Base-by-base conservation (phyloP, 2,113 vertebrate species). In the Phodopus roborovskii region DNA sequence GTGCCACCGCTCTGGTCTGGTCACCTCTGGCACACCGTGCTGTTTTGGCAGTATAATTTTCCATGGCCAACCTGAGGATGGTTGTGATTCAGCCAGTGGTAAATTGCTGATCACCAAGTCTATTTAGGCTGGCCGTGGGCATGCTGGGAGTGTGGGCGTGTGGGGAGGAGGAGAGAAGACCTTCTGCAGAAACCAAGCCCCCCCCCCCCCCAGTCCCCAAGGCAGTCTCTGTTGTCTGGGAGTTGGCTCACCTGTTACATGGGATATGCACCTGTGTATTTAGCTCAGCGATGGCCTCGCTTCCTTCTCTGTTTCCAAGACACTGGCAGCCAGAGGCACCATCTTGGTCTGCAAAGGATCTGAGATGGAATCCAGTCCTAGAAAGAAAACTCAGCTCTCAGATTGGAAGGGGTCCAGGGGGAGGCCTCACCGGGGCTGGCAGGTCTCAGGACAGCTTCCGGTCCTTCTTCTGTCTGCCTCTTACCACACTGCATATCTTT, bases 391-490 rank as follows among this genome's bases (percentile, higher is more conserved):
- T 1, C 70, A 30, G 16, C 26, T 19, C 7, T 33, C n/a, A 60
- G 15, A 1, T 24, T 12, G 22, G 28, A n/a, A 39, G 50, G 33
- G 19, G 58, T 42, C 85, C 56, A 45, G 48, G 75, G n/a, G 0
- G 24, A 84, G 30, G 4, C 7, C 26, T 58, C 36, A 58, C 7
- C 3, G 26, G 33, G 0, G 22, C 50, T 45, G 60, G 62, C n/a
- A 58, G 58, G 20, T 60, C 50, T 89, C 42, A 26, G 10, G 62
- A 15, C 36, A 24, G 60, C n/a, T 87, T 75, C 30, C 85, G 11
- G 3, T 0, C 16, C 3, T 50, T n/a, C 24, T 17, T 42, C 17
- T 26, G 39, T 17, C n/a, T 28, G 45, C 4, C 89, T 26, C 7
- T 50, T 20, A 45, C 22, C 56, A 60, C 58, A 12, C 39, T 28